phyloP scores from a whole-genome alignment of 2,888 invertebrate species.

The Drosophila anomalata region DNA sequence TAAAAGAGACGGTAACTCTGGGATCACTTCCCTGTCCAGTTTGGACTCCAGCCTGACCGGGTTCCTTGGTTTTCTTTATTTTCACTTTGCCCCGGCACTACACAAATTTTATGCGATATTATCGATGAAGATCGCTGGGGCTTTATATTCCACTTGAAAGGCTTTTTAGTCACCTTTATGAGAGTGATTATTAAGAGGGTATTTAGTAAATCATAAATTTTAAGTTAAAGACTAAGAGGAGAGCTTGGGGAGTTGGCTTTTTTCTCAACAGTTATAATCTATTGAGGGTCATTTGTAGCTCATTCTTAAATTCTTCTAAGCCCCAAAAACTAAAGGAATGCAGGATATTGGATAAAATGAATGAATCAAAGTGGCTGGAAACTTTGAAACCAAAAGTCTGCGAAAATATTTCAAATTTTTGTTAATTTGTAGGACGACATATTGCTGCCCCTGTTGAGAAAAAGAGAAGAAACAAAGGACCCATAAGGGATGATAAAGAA shows the following conservation, averaged over 20 bases:
- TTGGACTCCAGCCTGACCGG: slow-evolving; percentile 38
- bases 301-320: slow-evolving; percentile 9
- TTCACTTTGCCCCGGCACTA: slow-evolving; percentile 6
- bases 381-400: slow-evolving; percentile 38
- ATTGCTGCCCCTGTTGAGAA: slow-evolving; percentile 71
- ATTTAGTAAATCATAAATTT: background rate
- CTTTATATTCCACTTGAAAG: background rate
- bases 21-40: slow-evolving; percentile 64
- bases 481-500: background rate
- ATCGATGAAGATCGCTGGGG: slow-evolving; percentile 14
- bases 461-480: slow-evolving; percentile 35
- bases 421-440: slow-evolving; percentile 77
- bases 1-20: slow-evolving; percentile 9
- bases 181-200: background rate
- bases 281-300: slow-evolving; percentile 6
- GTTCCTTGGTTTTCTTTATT: slow-evolving; percentile 25
- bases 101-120: slow-evolving; percentile 41
- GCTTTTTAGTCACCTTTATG: slow-evolving; percentile 21
- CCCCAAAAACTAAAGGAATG: slow-evolving; percentile 1
- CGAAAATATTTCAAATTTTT: slow-evolving; percentile 73
- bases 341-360: slow-evolving; percentile 50
- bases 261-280: background rate
- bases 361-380: slow-evolving; percentile 64
- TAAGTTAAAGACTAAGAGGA: background rate
- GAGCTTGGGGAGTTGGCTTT: background rate